Evolutionary conservation across 2,797 vertebrate genomes (phyloP).

Genomic region (Falco peregrinus): DNA sequence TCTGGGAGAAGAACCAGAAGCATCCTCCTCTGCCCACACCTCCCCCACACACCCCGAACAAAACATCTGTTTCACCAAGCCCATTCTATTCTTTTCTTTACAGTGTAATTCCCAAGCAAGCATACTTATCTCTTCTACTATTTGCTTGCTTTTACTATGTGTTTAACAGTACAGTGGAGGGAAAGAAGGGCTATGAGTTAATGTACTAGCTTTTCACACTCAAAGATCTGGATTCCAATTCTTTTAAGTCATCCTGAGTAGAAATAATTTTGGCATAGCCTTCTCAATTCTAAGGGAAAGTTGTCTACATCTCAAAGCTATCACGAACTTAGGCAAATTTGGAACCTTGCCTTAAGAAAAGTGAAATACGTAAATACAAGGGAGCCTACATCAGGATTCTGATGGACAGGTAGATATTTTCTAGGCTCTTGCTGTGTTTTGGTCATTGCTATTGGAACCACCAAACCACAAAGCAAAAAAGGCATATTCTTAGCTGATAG

Average conservation of each 20-base stretch:
- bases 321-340: slow-evolving; percentile 38
- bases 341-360: slow-evolving; percentile 14
- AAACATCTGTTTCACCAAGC: slow-evolving; percentile 34
- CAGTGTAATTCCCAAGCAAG: slow-evolving; percentile 42
- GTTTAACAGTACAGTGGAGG: slow-evolving; percentile 46
- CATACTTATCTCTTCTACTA: slow-evolving; percentile 3
- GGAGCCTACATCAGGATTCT: neutral
- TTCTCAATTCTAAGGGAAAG: slow-evolving; percentile 53
- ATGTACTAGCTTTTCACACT: slow-evolving; percentile 36
- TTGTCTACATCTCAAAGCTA: slow-evolving; percentile 35
- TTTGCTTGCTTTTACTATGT: slow-evolving; percentile 45
- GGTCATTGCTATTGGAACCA: neutral
- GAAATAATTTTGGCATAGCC: slow-evolving; percentile 52
- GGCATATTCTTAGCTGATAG: neutral
- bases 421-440: neutral
- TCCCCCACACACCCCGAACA: neutral
- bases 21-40: neutral
- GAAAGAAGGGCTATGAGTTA: slow-evolving; percentile 34
- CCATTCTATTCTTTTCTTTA: neutral
- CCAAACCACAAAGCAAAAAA: neutral
- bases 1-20: slow-evolving; percentile 40
- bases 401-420: neutral
- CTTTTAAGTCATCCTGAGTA: slow-evolving; percentile 51
- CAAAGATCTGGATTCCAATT: slow-evolving; percentile 59
- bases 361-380: neutral